phyloP scores from a whole-genome alignment of 2,113 vertebrate genomes.

The Macroglossus sobrinus region DNA sequence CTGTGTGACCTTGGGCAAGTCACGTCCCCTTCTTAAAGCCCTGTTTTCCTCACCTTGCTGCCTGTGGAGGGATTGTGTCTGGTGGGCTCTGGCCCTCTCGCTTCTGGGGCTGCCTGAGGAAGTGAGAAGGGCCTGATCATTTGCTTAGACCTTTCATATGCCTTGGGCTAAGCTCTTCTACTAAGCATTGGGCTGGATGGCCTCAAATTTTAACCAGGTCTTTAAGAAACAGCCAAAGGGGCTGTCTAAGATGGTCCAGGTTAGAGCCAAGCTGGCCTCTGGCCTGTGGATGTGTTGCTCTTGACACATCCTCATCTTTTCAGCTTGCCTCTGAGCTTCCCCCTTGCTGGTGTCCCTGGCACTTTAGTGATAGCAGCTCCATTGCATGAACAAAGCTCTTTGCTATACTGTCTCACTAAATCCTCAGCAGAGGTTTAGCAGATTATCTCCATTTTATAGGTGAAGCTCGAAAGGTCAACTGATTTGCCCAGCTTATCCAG shows the following conservation, averaged over 20 bases:
- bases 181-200: not conserved
- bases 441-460: not conserved
- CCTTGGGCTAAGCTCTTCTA: not conserved
- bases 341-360: not conserved
- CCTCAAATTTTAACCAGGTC: not conserved
- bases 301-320: not conserved
- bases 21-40: not conserved
- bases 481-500: not conserved
- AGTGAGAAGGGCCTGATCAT: not conserved
- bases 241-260: not conserved
- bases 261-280: not conserved
- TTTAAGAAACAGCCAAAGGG: not conserved
- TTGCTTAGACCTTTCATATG: too few species aligned
- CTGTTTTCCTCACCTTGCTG: not conserved
- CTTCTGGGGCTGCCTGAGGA: not conserved
- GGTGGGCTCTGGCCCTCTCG: not conserved
- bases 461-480: not conserved
- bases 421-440: not conserved
- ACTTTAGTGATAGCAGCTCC: not conserved
- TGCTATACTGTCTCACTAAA: not conserved
- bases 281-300: too few species aligned
- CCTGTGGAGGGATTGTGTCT: not conserved
- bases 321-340: not conserved
- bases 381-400: fast-evolving
- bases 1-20: not conserved